Percentiles rank a stretch among this genome's conserved stretches.
Evolutionary conservation across 2,113 vertebrate genomes (phyloP).

Genomic region (Grantiella picta): DNA sequence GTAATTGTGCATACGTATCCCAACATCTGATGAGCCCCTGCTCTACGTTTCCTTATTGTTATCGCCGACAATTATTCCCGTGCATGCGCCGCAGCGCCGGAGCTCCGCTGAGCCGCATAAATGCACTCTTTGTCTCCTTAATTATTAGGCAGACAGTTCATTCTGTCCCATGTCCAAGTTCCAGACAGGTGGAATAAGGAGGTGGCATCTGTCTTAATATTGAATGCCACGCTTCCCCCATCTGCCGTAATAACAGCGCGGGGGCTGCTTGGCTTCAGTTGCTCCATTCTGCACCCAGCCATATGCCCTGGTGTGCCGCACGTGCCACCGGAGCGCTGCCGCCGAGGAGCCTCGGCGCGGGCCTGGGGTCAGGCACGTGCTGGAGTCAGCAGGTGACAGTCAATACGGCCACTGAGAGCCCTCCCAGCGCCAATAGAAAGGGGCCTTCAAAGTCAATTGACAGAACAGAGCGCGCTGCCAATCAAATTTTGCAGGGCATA

Average conservation of each 20-base stretch:
- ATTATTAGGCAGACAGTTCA: constrained; percentile 81
- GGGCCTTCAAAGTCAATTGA: constrained; percentile 73
- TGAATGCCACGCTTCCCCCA: constrained; percentile 86
- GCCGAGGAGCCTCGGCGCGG: constrained; percentile 39
- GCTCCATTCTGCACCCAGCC: constrained; percentile 67
- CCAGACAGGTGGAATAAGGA: constrained; percentile 85
- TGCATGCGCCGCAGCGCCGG: constrained; percentile 53
- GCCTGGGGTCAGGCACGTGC: constrained; percentile 73
- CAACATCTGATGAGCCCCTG: constrained; percentile 46
- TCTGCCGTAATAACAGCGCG: constrained; percentile 78
- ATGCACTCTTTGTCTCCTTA: constrained; percentile 75
- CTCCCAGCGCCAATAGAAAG: constrained; percentile 49
- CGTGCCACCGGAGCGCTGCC: constrained; percentile 72
- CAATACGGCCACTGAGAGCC: constrained; percentile 59
- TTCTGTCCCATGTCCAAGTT: constrained; percentile 84
- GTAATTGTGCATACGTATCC: constrained; percentile 48
- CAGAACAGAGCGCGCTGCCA: constrained; percentile 69
- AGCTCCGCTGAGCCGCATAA: constrained; percentile 71
- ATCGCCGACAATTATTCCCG: constrained; percentile 65
- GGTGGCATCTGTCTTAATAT: constrained; percentile 87
- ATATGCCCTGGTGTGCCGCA: constrained; percentile 76
- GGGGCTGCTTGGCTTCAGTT: constrained; percentile 80
- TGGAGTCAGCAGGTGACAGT: constrained; percentile 76
- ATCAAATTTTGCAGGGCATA: constrained; percentile 79
- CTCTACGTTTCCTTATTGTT: constrained; percentile 65